phyloP scores from a whole-genome alignment of 2,888 invertebrate genomes.

The Drosophila neoperkinsi region DNA sequence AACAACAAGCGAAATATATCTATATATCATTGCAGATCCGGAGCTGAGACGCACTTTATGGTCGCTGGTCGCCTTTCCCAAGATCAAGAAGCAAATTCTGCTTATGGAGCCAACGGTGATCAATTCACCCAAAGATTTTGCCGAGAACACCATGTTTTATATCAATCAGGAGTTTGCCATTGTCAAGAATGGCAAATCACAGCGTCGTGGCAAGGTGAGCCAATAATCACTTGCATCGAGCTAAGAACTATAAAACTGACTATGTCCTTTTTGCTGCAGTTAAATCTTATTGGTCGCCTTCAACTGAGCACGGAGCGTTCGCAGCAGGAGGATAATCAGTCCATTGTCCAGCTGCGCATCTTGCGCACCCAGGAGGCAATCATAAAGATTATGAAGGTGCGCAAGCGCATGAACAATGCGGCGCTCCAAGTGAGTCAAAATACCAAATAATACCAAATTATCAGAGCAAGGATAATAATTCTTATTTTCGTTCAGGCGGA shows the following conservation, averaged over 20 bases:
- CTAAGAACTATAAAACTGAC: not conserved
- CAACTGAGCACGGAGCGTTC: slow-evolving; percentile 98
- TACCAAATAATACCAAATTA: not conserved
- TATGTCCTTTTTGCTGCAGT: slow-evolving; percentile 80
- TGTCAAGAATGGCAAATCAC: slow-evolving; percentile 97
- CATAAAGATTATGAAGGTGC: slow-evolving; percentile 99
- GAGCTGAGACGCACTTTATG: slow-evolving; percentile 97
- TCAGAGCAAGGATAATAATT: not conserved
- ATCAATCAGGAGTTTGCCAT: slow-evolving; percentile 98
- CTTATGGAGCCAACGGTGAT: slow-evolving; percentile 90
- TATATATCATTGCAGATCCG: slow-evolving; percentile 87
- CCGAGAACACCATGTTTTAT: slow-evolving; percentile 96
- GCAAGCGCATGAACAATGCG: slow-evolving; percentile 96
- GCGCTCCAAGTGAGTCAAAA: slow-evolving; percentile 90
- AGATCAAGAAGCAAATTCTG: slow-evolving; percentile 96
- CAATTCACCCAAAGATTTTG: slow-evolving; percentile 96
- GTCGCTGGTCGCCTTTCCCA: slow-evolving; percentile 98
- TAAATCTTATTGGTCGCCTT: slow-evolving; percentile 97
- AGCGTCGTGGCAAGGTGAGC: slow-evolving; percentile 94
- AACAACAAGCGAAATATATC: not conserved
- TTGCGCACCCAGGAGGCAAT: slow-evolving; percentile 98
- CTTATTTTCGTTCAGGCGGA: slow-evolving; percentile 89
- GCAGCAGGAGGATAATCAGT: slow-evolving; percentile 99
- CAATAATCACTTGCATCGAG: not conserved
- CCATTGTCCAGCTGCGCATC: slow-evolving; percentile 98